These are phyloP conservation scores for Aphyosemion australe DNA, from an alignment of 2,113 vertebrate genomes.

Conservation along the genomic window DNA sequence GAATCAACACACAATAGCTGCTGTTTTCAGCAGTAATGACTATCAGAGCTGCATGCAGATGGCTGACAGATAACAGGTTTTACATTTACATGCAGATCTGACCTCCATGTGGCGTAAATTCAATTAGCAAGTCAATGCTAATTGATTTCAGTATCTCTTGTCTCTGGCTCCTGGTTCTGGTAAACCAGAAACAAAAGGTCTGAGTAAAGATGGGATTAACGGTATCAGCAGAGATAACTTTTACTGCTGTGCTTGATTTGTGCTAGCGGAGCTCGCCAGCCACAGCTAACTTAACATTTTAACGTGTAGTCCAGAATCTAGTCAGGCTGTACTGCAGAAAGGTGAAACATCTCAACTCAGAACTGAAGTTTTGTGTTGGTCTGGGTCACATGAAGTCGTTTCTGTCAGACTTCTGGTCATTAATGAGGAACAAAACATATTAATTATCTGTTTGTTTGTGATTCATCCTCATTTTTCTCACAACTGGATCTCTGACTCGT, in stretches of 20 bases:
- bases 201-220: conserved; percentile 23
- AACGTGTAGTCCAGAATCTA: too few species aligned
- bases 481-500: too few species aligned
- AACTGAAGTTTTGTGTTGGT: too few species aligned
- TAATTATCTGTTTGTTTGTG: too few species aligned
- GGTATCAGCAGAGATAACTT: conserved; percentile 27
- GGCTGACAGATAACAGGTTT: conserved; percentile 12
- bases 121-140: conserved; percentile 13
- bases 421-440: too few species aligned
- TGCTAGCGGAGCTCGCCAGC: background rate
- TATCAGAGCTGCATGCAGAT: conserved; percentile 19
- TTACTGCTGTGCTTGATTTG: background rate
- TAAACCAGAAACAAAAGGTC: conserved; percentile 5
- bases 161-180: background rate
- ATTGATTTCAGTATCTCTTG: background rate
- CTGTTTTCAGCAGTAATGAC: background rate
- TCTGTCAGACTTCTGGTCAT: too few species aligned
- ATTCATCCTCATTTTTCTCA: too few species aligned
- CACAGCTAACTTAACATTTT: background rate
- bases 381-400: too few species aligned
- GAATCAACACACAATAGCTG: conserved; percentile 24
- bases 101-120: conserved; percentile 1
- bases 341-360: too few species aligned
- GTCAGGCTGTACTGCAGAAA: too few species aligned
- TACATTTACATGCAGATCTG: conserved; percentile 24